Base-by-base conservation (phyloP, 2,113 vertebrate genomes). In the Tinamus guttatus region DNA sequence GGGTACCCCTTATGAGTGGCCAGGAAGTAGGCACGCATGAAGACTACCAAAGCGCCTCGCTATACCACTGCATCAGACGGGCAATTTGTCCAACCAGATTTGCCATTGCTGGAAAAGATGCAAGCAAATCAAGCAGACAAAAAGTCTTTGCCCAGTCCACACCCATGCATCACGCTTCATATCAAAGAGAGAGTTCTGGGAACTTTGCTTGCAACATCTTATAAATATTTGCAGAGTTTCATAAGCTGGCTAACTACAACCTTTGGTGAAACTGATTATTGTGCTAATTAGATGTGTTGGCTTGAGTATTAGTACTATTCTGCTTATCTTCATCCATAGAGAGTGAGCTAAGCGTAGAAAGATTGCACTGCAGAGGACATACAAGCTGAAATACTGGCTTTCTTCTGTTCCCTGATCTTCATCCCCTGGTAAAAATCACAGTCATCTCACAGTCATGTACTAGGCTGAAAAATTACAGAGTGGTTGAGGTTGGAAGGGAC, bases 1-100 rank as follows among this genome's bases (percentile, higher is more conserved):
- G 8, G 38, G 93, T 90, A 84, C 73, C 77, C 34, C 34, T 90
- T 94, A 78, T 1, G 82, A 95, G 85, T 49, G 85, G 60, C 76
- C 90, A 91, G 80, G 52, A 93, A 47, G 38, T 4, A 90, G 51
- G 38, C 73, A 81, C 13, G 75, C 73, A 91, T 65, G 63, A 94
- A 78, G 68, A 64, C 15, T 27, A 45, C 30, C 38, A 67, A 94
- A 95, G 87, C 34, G 60, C 41, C 64, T 78, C 54, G 38, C 47
- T 45, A 70, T 5, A 80, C n/a, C n/a, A 7, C 38, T 22, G 14
- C 0, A 0, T 16, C 17, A 13, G 54, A 76, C 62, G 64, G 80
- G 24, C 3, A 2, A 83, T 86, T 25, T 63, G 56, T 22, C 30
- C 75, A 54, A 5, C n/a, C 11, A 74, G 71, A 67, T 32, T 63